Evolutionary conservation across 2,888 invertebrate genomes (phyloP), one percentile per base, ranked within the genome.

Genomic region (Polydrusus pterygomalis): DNA sequence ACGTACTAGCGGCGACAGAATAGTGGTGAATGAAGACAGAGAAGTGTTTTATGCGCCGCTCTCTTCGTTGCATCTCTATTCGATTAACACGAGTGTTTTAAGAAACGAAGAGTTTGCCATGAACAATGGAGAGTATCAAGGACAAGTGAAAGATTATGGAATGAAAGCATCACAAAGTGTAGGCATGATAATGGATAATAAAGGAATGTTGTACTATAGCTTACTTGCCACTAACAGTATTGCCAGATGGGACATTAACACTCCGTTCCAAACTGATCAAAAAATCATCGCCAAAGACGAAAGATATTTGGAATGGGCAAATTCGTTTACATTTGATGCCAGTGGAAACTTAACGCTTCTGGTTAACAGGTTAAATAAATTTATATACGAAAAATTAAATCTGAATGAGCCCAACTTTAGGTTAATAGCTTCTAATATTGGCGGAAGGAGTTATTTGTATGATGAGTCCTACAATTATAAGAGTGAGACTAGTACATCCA

Each of bases 121-220:
- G 5, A 81, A 82, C 11, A 79, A 78, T 18, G 77, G 78, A 0
- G 82, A 84, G 62, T 85, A 80, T 54, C 78, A 82, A 25, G 87
- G 88, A 0, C 87, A 89, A 77, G 90, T 94, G 0, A 88, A 86
- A 8, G 91, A 92, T 78, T 85, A 92, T 49, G 94, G 81, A 11
- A 82, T 86, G 0, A 93, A 93, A 83, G 85, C 89, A 0, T 93
- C 93, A 0, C 93, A 93, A 85, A 91, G 92, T 0, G 93, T 93
- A 81, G 94, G 94, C 0, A 93, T 95, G 93, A 90, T 91, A 76
- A 93, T 94, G 93, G 93, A 94, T 80, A 90, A 92, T 15, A 87
- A 88, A 17, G 94, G 94, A 2, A 85, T 91, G 6, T 88, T 95
- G 10, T 94, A 93, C 87, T 94, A 90, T 85, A 94, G 93, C 51